Evolutionary conservation across 2,797 vertebrate species (phyloP).

Genomic region (Euthynnus affinis): DNA sequence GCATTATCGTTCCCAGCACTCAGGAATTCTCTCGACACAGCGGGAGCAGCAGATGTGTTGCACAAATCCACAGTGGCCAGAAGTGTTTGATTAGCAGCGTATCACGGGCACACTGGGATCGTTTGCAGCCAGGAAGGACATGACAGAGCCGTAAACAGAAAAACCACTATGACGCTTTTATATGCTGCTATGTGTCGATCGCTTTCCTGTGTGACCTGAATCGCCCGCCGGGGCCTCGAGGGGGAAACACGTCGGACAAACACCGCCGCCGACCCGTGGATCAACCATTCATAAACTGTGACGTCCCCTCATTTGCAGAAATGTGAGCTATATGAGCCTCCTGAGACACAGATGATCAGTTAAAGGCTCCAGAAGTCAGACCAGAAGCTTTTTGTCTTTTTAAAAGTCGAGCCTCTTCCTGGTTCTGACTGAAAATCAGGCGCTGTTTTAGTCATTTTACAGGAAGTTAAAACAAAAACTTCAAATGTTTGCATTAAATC

Average conservation of each 20-base stretch:
- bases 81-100: slow-evolving; percentile 43
- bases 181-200: slow-evolving; percentile 3
- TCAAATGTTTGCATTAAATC: too few species aligned
- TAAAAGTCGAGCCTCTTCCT: too few species aligned
- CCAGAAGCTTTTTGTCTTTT: too few species aligned
- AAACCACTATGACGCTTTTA: slow-evolving; percentile 14
- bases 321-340: not conserved
- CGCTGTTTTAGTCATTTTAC: too few species aligned
- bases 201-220: slow-evolving; percentile 21
- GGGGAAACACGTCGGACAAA: not conserved
- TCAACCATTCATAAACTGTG: not conserved
- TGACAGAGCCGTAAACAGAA: slow-evolving; percentile 36
- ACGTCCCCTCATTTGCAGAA: not conserved
- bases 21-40: slow-evolving; percentile 25
- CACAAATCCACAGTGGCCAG: slow-evolving; percentile 25
- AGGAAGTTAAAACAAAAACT: too few species aligned
- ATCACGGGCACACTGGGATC: slow-evolving; percentile 5
- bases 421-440: too few species aligned
- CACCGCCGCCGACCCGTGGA: not conserved
- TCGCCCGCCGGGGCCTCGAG: not conserved
- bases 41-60: slow-evolving; percentile 47
- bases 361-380: too few species aligned
- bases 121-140: slow-evolving; percentile 17
- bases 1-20: slow-evolving; percentile 17
- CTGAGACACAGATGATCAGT: too few species aligned